Percentiles rank a stretch among this genome's conserved stretches.
Evolutionary conservation across 2,113 vertebrate genomes (phyloP).

Genomic region (Anhinga rufa): DNA sequence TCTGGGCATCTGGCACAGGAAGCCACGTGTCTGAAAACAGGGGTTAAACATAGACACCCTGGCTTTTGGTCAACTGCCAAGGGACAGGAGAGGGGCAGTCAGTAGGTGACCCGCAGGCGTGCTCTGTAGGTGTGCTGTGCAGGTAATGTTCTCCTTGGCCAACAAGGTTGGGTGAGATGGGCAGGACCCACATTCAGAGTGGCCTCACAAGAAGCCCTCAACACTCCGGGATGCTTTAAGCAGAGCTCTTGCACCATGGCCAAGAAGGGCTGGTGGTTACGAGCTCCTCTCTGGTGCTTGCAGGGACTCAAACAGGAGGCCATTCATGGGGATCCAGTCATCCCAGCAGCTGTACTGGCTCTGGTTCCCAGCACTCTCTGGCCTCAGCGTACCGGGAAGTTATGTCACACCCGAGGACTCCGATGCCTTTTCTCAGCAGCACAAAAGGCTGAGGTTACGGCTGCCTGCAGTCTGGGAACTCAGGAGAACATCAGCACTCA

Average conservation of each 20-base stretch:
- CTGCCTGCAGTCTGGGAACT: not conserved
- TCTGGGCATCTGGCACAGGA: not conserved
- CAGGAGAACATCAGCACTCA: not conserved
- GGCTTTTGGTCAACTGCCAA: not conserved
- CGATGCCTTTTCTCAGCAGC: not conserved
- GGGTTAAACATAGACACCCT: not conserved
- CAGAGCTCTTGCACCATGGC: not conserved
- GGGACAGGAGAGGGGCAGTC: not conserved
- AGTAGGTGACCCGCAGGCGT: not conserved
- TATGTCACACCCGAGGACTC: not conserved
- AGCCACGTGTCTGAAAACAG: not conserved
- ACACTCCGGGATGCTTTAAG: not conserved
- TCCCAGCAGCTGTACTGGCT: not conserved
- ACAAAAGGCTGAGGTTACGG: not conserved
- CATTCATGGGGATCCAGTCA: not conserved
- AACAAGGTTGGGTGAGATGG: not conserved
- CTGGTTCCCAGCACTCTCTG: not conserved
- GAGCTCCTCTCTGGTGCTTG: not conserved
- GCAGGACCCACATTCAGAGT: not conserved
- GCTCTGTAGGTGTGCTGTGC: not conserved
- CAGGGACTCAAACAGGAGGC: not conserved
- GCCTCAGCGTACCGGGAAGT: rapidly evolving
- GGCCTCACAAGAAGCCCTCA: not conserved
- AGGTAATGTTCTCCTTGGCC: not conserved
- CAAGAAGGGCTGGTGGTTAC: not conserved